Evolutionary conservation across 2,797 vertebrate species (phyloP).

Genomic region (Urocyon cinereoargenteus): DNA sequence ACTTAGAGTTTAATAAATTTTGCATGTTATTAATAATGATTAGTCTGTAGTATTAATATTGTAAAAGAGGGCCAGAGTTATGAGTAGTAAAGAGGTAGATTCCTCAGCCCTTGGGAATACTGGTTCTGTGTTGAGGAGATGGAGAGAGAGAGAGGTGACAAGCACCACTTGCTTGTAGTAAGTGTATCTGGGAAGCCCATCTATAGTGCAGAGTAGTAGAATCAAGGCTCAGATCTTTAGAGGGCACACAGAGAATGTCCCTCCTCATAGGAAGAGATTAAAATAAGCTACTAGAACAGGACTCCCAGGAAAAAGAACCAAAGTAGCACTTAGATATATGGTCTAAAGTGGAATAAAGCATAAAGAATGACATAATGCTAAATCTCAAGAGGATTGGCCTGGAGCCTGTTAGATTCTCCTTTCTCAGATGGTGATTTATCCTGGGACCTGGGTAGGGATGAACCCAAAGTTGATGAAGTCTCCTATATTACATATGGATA

Average conservation of each 20-base stretch:
- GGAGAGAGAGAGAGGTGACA: background rate
- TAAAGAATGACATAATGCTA: background rate
- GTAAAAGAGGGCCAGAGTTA: background rate
- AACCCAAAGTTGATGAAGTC: background rate
- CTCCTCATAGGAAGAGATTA: background rate
- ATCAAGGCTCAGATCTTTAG: background rate
- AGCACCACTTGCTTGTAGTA: background rate
- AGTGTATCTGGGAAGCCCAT: background rate
- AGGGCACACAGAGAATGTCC: background rate
- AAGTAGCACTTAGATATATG: background rate
- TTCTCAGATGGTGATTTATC: background rate
- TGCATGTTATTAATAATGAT: background rate
- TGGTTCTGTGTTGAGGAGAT: background rate
- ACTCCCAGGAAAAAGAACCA: background rate
- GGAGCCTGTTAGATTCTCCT: background rate
- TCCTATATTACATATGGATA: background rate
- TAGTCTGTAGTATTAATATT: background rate
- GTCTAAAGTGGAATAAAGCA: background rate
- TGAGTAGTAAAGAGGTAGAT: background rate
- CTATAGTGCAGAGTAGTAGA: background rate
- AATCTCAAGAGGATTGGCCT: background rate
- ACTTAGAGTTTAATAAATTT: conserved; percentile 19
- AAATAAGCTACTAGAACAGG: background rate
- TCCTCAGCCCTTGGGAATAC: background rate
- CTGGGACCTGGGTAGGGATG: background rate